Base-by-base conservation (phyloP, 2,888 invertebrate genomes). In the Netelia fuscicornis region DNA sequence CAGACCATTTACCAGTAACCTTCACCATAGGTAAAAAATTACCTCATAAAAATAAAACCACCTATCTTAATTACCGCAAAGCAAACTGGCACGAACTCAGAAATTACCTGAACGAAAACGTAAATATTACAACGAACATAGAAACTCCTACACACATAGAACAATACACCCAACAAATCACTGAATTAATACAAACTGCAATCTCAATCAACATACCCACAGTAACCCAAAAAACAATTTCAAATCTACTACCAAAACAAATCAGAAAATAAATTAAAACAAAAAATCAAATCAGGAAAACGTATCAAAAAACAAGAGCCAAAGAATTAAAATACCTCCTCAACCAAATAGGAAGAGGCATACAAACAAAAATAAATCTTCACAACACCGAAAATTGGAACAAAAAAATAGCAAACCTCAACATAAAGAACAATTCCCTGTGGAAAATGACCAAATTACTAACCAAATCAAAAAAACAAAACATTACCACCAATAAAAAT, bases 401-500 rank as follows among this genome's bases (percentile, higher is more conserved):
- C 48, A 76, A 9, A n/a, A 87, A 83, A 78, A 42, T 86, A 5
- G 58, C 78, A 65, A 74, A 25, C 10, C 13, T 68, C 2, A 60
- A 75, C 9, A 54, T 76, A 0, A 65, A 58, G 62, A 86, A 87
- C 25, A 83, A 86, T 25, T 64, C 86, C 0, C 67, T 85, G 0
- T 86, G 83, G 87, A 82, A 85, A 67, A 80, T 81, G 67, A 67
- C 85, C 3, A 88, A 87, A 81, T 30, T 68, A 0, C 60, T 85
- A 13, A 85, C 81, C 0, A 30, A 30, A 2, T 3, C 2, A 17
- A 17, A 30, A 30, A 30, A 30, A 30, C 30, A 30, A 30, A 30
- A 30, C 30, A 30, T 30, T 30, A 30, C 30, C 20, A 44, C 17
- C 20, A 5, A 81, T 72, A 10, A 30, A 2, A 2, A 86, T 87